Percentiles rank a stretch among this genome's conserved stretches.
These are phyloP conservation scores for Gallinago paraguaiae DNA, from an alignment of 2,113 vertebrate species.

Conservation along the genomic window DNA sequence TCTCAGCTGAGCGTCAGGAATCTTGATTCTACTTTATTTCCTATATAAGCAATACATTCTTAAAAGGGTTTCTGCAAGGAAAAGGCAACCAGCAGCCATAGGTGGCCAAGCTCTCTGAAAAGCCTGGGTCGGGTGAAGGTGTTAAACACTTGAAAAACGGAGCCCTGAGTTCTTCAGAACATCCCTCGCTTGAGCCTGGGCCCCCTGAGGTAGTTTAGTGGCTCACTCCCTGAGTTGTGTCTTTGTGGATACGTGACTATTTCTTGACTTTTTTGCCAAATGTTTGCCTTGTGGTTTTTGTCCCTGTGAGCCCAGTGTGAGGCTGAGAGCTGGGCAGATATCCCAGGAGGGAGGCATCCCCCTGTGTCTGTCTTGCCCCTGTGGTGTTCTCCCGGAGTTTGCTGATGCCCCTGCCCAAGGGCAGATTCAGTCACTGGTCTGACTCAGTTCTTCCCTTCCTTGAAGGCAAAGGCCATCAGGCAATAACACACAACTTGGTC, in stretches of 20 bases:
- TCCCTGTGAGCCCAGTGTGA: background rate
- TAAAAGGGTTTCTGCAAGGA: background rate
- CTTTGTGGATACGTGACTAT: background rate
- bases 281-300: background rate
- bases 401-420: background rate
- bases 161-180: background rate
- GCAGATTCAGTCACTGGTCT: background rate
- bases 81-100: background rate
- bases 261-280: background rate
- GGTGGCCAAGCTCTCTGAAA: background rate
- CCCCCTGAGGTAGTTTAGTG: background rate
- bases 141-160: background rate
- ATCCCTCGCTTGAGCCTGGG: background rate
- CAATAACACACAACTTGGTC: background rate
- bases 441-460: background rate
- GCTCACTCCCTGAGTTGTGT: background rate
- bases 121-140: background rate
- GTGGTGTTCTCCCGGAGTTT: background rate
- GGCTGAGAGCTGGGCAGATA: background rate
- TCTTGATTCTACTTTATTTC: background rate
- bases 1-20: background rate
- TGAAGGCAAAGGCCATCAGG: background rate
- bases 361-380: background rate
- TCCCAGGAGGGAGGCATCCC: background rate
- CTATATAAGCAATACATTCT: background rate